Percentiles rank a stretch among this genome's conserved stretches.
phyloP scores from a whole-genome alignment of 2,797 vertebrate species.

The Lemur catta region DNA sequence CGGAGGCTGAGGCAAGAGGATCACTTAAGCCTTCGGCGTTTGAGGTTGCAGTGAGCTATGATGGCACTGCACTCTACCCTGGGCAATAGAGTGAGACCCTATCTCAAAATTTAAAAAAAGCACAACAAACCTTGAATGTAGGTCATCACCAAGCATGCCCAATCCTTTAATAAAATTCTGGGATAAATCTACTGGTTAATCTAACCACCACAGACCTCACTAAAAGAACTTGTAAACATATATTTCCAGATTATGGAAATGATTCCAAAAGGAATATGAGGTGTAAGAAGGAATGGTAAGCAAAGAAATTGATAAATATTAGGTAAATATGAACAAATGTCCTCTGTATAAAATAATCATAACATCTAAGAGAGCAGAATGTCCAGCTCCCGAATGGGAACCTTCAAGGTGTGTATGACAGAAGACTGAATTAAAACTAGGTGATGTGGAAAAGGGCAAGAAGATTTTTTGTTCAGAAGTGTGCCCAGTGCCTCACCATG shows the following conservation, averaged over 20 bases:
- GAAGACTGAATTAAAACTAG: constrained; percentile 79
- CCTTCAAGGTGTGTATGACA: background rate
- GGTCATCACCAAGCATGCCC: background rate
- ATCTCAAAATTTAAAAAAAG: background rate
- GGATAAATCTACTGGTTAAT: background rate
- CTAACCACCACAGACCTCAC: background rate
- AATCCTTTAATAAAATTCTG: constrained; percentile 44
- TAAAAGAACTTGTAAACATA: background rate
- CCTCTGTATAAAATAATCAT: background rate
- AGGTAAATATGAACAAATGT: background rate
- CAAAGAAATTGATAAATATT: background rate
- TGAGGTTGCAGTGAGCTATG: background rate
- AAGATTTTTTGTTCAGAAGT: background rate
- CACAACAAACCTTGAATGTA: constrained; percentile 36
- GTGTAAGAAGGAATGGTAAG: background rate
- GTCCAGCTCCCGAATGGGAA: background rate
- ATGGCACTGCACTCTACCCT: background rate
- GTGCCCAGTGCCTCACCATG: constrained; percentile 79
- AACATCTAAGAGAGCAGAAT: background rate
- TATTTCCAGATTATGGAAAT: background rate
- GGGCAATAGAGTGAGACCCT: background rate
- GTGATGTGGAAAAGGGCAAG: constrained; percentile 84
- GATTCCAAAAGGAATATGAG: background rate
- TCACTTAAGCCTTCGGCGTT: background rate
- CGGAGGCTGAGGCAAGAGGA: background rate